Base-by-base conservation (phyloP, 2,797 vertebrate genomes). In the Cottoperca gobio region DNA sequence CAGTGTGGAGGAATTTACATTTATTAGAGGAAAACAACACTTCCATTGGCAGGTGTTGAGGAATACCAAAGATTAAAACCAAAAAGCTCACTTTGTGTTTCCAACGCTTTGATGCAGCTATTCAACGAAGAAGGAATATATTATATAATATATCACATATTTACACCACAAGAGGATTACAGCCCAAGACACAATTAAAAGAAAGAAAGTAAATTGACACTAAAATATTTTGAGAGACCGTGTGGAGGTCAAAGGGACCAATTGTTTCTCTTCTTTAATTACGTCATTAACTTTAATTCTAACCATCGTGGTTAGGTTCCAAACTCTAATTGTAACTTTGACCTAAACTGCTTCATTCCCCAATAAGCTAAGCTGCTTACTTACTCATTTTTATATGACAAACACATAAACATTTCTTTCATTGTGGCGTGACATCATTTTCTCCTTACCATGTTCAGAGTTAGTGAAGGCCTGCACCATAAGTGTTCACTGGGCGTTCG, bases 211-310 rank as follows among this genome's bases (percentile, higher is more conserved):
- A 33, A 71, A 66, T 13, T 71, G 61, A 42, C 35, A n/a, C n/a
- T 43, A 46, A 50, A 53, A 60, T 31, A 43, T 55, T 21, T 6
- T 65, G n/a, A 65, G 60, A 55, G 40, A 39, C 13, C 12, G 21
- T 37, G 26, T 31, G 26, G 3, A 53, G 63, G 68, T 76, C 45
- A 76, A 71, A 73, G 37, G 66, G 43, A 73, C 50, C 59, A 6
- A 31, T 64, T 70, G 50, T 79, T 81, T 78, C 85, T 81, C 39
- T 76, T 84, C 46, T 79, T 82, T 53, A 81, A 84, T 70, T 43
- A 69, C 2, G 1, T 59, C 28, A 58, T 72, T 73, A 77, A 74
- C 45, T 79, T 79, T 76, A 28, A 66, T 70, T 81, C 21, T 40
- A 42, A 49, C 48, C 62, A 64, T 9, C 69, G 77, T 82, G 84